A percentile compares a stretch with the other conserved stretches of the same genome.
Conservation (phyloP, 2,888 invertebrate genomes). For the Agriopis marginaria region DNA sequence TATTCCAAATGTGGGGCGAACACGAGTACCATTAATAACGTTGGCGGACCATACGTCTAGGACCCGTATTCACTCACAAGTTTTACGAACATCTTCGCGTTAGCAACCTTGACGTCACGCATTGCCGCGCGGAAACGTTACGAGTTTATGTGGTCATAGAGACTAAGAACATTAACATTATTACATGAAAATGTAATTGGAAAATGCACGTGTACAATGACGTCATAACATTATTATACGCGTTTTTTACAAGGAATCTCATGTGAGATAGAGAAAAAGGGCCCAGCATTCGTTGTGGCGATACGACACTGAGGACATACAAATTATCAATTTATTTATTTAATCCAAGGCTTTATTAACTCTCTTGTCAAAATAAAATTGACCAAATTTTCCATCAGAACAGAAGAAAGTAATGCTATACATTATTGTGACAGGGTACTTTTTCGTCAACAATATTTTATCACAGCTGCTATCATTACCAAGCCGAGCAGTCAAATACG, state of each 20-base stretch:
- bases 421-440: slow-evolving; percentile 16
- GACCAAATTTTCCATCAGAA: background rate
- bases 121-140: too few relatives aligned
- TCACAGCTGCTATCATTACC: slow-evolving; percentile 5
- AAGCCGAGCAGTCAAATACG: slow-evolving; percentile 8
- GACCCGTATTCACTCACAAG: too few relatives aligned
- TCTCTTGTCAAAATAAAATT: slow-evolving; percentile 8
- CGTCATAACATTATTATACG: too few relatives aligned
- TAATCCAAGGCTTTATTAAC: background rate
- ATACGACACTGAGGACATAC: too few relatives aligned
- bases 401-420: background rate
- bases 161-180: too few relatives aligned
- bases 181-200: too few relatives aligned
- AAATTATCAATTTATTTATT: slow-evolving; percentile 12
- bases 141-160: too few relatives aligned
- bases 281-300: slow-evolving; percentile 26
- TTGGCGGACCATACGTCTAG: background rate
- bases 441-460: background rate
- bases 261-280: background rate
- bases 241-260: too few relatives aligned
- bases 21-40: slow-evolving; percentile 31
- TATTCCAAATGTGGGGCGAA: slow-evolving; percentile 49
- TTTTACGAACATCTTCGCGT: too few relatives aligned
- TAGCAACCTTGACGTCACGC: too few relatives aligned
- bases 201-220: too few relatives aligned